Evolutionary conservation across 2,797 vertebrate species (phyloP).

Genomic region (Periparus ater): DNA sequence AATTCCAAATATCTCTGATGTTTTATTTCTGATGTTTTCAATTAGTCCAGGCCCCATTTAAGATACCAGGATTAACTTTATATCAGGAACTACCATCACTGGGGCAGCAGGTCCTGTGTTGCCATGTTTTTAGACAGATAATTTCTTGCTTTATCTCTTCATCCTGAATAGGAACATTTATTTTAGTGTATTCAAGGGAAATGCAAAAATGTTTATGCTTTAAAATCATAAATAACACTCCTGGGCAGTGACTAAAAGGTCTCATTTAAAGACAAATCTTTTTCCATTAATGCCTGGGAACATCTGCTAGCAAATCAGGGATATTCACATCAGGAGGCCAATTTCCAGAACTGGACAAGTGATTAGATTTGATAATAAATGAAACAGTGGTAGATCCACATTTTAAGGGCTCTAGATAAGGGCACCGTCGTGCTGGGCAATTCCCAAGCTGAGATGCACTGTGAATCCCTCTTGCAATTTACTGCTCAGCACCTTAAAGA

Average conservation of each 20-base stretch:
- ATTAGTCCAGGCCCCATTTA: neutral
- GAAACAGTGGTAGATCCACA: neutral
- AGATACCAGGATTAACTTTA: neutral
- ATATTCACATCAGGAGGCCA: neutral
- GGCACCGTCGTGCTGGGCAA: neutral
- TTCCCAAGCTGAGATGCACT: neutral
- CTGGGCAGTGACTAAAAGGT: neutral
- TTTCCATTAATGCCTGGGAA: neutral
- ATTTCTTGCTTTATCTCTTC: neutral
- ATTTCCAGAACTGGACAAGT: neutral
- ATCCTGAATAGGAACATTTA: neutral
- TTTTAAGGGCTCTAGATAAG: neutral
- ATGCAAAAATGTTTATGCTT: neutral
- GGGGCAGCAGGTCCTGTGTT: neutral
- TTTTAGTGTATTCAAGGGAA: neutral
- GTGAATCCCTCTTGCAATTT: neutral
- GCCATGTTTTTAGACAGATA: neutral
- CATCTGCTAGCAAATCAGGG: neutral
- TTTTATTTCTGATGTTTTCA: neutral
- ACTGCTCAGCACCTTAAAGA: neutral
- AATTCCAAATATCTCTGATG: neutral
- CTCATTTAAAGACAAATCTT: neutral
- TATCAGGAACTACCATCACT: neutral
- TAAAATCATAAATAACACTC: neutral
- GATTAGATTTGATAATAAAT: neutral